Evolutionary conservation across 2,888 invertebrate genomes (phyloP).

Genomic region (Orthosia incerta): DNA sequence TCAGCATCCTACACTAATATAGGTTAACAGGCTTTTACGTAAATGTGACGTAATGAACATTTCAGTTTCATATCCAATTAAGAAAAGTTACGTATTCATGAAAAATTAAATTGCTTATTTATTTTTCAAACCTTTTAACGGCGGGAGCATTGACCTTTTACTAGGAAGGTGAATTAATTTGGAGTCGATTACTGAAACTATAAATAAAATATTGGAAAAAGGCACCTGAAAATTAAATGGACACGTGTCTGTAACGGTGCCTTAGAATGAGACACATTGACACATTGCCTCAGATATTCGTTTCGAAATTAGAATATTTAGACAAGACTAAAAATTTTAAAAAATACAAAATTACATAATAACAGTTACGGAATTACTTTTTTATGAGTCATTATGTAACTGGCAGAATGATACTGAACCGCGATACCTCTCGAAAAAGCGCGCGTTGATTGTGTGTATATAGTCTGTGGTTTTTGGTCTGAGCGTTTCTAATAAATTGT

Average conservation of each 20-base stretch:
- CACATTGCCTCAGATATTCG: too few species aligned
- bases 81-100: slow-evolving; percentile 10
- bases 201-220: background rate
- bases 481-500: too few species aligned
- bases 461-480: too few species aligned
- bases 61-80: slow-evolving; percentile 17
- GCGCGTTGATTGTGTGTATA: too few species aligned
- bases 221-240: background rate
- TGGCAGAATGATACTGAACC: too few species aligned
- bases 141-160: background rate
- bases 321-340: too few species aligned
- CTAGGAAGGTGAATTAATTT: background rate
- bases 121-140: slow-evolving; percentile 14
- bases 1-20: background rate
- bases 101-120: slow-evolving; percentile 34
- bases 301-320: too few species aligned
- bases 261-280: too few species aligned
- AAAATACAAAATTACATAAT: too few species aligned
- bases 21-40: background rate
- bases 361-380: too few species aligned
- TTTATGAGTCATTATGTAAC: too few species aligned
- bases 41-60: slow-evolving; percentile 22
- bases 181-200: background rate
- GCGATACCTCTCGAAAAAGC: too few species aligned
- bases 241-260: background rate